phyloP scores from a whole-genome alignment of 2,113 vertebrate species.

The Siphamia tubifer region DNA sequence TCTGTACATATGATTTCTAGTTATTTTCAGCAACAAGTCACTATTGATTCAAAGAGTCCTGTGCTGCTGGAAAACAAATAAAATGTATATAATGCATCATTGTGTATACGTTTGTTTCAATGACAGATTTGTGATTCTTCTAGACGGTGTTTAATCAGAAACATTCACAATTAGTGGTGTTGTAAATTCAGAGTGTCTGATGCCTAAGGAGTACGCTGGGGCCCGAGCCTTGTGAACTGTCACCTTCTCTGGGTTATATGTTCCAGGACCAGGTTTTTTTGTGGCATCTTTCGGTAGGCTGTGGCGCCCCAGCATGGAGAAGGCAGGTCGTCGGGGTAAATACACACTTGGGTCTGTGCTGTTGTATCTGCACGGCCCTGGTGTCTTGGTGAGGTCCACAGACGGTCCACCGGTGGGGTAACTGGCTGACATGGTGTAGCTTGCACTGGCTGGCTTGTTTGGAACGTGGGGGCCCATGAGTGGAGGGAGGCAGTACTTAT shows the following conservation, averaged over 20 bases:
- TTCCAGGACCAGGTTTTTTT: conserved; percentile 82
- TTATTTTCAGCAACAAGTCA: conserved; percentile 19
- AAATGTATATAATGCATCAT: conserved; percentile 27
- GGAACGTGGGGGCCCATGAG: conserved; percentile 81
- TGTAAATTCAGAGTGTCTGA: conserved; percentile 80
- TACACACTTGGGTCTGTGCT: conserved; percentile 81
- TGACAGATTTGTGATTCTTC: background rate
- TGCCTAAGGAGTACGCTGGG: conserved; percentile 83
- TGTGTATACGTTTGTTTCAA: background rate
- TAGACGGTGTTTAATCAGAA: conserved; percentile 49
- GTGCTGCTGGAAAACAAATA: conserved; percentile 50
- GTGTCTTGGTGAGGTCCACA: conserved; percentile 79
- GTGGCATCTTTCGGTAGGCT: conserved; percentile 32
- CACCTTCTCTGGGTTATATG: conserved; percentile 83
- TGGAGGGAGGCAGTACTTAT: conserved; percentile 84
- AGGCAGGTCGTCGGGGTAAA: conserved; percentile 76
- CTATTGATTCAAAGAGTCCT: conserved; percentile 13
- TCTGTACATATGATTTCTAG: conserved; percentile 45
- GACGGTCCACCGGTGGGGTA: conserved; percentile 60
- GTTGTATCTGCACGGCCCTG: conserved; percentile 84
- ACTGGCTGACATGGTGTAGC: conserved; percentile 77
- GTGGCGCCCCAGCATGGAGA: conserved; percentile 83
- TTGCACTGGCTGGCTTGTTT: conserved; percentile 81
- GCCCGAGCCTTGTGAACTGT: conserved; percentile 71
- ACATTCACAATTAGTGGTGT: conserved; percentile 70